Percentiles rank a stretch among this genome's conserved stretches.
These are phyloP conservation scores for Elgaria multicarinata DNA, from an alignment of 2,113 vertebrate species.

Conservation along the genomic window DNA sequence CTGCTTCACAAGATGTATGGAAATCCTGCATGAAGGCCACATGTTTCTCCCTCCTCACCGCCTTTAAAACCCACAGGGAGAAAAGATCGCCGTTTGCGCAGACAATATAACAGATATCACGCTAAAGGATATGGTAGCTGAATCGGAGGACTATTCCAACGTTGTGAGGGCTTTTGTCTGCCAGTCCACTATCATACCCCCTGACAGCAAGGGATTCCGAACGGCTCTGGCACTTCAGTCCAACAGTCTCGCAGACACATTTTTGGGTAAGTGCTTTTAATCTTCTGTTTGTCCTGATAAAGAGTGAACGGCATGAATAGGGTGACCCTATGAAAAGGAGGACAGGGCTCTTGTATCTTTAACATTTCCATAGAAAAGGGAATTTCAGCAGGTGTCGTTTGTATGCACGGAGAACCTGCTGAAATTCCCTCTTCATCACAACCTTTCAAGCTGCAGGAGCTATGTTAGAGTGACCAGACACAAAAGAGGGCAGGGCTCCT, in stretches of 20 bases:
- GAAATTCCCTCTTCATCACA: too few relatives aligned
- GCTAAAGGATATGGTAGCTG: constrained; percentile 82
- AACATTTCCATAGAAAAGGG: too few relatives aligned
- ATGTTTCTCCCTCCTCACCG: constrained; percentile 24
- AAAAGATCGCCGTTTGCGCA: constrained; percentile 86
- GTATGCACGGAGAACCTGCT: too few relatives aligned
- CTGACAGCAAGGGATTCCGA: constrained; percentile 92
- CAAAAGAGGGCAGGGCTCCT: too few relatives aligned
- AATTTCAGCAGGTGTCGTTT: too few relatives aligned
- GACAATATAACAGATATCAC: constrained; percentile 96
- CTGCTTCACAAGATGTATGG: neutral
- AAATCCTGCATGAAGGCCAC: constrained; percentile 6
- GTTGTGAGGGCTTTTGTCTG: constrained; percentile 91
- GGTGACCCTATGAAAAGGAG: too few relatives aligned
- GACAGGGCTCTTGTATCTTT: too few relatives aligned
- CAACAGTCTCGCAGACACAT: constrained; percentile 92
- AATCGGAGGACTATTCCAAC: constrained; percentile 84
- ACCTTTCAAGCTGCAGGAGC: too few relatives aligned
- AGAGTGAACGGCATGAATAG: neutral
- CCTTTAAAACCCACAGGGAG: constrained; percentile 76
- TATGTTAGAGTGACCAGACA: too few relatives aligned
- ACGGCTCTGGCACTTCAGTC: constrained; percentile 94
- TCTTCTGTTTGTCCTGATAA: neutral
- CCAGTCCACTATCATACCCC: constrained; percentile 96
- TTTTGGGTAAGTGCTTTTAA: constrained; percentile 83